A percentile compares a stretch with the other conserved stretches of the same genome.
These are phyloP conservation scores for Bujurquina vittata DNA, from an alignment of 2,113 vertebrate species.

Conservation along the genomic window DNA sequence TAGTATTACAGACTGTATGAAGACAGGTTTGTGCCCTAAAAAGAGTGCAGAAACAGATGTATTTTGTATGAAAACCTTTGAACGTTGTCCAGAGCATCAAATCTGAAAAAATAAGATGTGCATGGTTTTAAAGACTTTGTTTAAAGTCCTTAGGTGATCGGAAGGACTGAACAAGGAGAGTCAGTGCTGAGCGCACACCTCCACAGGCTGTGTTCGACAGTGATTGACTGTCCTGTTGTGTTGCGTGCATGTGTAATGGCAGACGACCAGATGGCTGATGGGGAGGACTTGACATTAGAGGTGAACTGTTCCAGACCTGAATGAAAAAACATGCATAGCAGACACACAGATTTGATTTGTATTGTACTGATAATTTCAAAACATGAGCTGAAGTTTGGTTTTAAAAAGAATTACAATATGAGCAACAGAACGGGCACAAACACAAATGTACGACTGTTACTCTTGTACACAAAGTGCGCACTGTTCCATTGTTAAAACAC, in stretches of 20 bases:
- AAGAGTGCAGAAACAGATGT: background rate
- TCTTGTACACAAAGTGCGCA: background rate
- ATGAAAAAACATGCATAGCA: background rate
- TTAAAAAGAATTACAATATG: background rate
- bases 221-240: constrained; percentile 15
- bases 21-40: background rate
- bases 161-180: constrained; percentile 8
- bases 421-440: background rate
- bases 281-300: constrained; percentile 7
- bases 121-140: background rate
- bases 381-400: background rate
- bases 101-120: background rate
- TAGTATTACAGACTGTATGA: background rate
- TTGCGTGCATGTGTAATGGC: constrained; percentile 1
- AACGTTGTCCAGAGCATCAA: background rate
- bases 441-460: background rate
- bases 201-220: constrained; percentile 7
- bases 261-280: constrained; percentile 12
- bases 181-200: background rate
- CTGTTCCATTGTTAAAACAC: background rate
- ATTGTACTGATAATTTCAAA: background rate
- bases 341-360: background rate
- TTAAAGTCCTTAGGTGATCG: background rate
- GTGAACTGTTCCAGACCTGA: background rate
- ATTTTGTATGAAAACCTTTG: background rate